Evolutionary conservation across 2,797 vertebrate genomes (phyloP), one percentile per base, ranked within the genome.

Genomic region (Alfaro cultratus): DNA sequence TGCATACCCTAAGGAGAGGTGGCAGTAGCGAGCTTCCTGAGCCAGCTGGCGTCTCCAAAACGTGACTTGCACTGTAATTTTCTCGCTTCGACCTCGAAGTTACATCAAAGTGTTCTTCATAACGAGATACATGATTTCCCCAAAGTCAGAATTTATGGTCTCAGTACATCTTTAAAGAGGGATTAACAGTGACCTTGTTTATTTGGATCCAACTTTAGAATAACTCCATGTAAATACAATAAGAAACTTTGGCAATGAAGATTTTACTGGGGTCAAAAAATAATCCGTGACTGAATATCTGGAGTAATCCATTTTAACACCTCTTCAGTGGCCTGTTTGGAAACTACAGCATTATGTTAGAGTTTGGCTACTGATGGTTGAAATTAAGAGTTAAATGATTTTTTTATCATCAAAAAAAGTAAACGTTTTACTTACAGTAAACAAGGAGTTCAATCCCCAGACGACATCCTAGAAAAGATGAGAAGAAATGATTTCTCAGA

Each of bases 361-460:
- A 70, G 5, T 36, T 36, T 36, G 16, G 62, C 16, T 9, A 36
- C 8, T 21, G 16, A 39, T 36, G 34, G 18, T 36, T 64, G 18
- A 64, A 36, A 64, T 64, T 36, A 64, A 64, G 18, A 64, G 62
- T 64, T 36, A 64, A 64, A 64, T 36, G 62, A n/a, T n/a, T n/a
- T n/a, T n/a, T n/a, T 62, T 62, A 62, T 0, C 23, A 7, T 26
- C 4, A 31, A 7, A 39, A 16, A 51, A 3, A 73, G 0, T 12
- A 72, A 72, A 82, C 75, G 57, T 10, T 29, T 76, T 92, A 98
- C 98, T 99, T 96, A 99, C 99, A 82, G 99, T 99, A 95, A 99
- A 99, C 93, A 99, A 97, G 34, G 98, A 99, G 94, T 99, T 99
- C 92, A 99, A 92, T 85, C 99, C 98, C 99, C 99, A 99, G 67